Evolutionary conservation across 2,797 vertebrate genomes (phyloP), one percentile per base, ranked within the genome.

Genomic region (Esox lucius): DNA sequence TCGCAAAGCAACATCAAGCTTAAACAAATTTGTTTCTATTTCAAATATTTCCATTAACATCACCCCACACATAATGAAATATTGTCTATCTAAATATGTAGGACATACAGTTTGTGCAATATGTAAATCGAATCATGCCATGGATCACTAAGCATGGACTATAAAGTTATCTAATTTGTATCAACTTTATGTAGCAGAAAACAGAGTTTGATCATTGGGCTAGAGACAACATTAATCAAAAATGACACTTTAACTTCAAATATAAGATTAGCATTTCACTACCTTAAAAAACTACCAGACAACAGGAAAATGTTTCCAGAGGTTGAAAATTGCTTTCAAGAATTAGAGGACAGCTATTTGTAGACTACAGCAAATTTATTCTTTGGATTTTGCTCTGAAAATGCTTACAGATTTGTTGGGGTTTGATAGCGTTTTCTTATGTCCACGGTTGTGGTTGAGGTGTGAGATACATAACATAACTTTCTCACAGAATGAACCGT

Each of bases 21-120:
- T 81, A 84, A 88, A 86, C 85, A 89, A 83, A 90, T 91, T 90
- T 88, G 83, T 88, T 82, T 86, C 82, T 81, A 85, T 87, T 84
- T 62, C 80, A 87, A 92, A 90, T 81, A 87, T 92, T 87, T 87
- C 81, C 78, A 89, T 90, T 86, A 91, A 87, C 78, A 87, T 81
- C 81, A 71, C 12, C 76, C 13, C 65, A 68, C 61, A 68, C 65
- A 76, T 84, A 80, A 88, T 90, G 76, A 90, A 87, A 88, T 85
- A 88, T 78, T 77, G 83, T 83, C 81, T 64, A 79, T 85, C 75
- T 82, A 80, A 82, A 90, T 89, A 84, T 78, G 73, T 71, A 68
- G 53, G 83, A 76, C 49, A 4, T 72, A 76, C 51, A 79, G 64
- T 81, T 75, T 82, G 78, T 65, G 74, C 70, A 77, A 81, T 31